Conservation (phyloP, 2,113 vertebrate genomes). For the Aldabrachelys gigantea region DNA sequence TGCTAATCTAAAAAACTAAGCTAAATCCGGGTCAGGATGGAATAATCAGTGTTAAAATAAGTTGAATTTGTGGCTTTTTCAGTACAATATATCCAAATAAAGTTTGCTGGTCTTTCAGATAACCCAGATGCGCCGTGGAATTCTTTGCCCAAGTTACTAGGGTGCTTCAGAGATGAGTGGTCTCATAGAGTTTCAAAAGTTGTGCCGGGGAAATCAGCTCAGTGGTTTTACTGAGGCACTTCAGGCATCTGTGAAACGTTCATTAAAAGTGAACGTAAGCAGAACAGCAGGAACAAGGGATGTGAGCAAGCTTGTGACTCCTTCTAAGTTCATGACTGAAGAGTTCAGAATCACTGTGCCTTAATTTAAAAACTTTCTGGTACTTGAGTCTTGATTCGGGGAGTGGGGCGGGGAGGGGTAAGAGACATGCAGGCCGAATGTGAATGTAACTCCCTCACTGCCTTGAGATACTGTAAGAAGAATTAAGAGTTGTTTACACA, state of each 20-base stretch:
- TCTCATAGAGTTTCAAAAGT: conserved; percentile 21
- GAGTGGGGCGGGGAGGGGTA: neutral
- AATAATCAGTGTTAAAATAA: neutral
- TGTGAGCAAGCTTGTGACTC: rapidly evolving
- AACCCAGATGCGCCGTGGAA: neutral
- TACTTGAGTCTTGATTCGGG: neutral
- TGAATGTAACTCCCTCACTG: rapidly evolving
- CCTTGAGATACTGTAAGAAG: neutral
- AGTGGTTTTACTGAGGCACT: conserved; percentile 32
- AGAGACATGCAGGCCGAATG: rapidly evolving
- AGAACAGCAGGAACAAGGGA: neutral
- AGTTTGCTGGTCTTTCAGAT: conserved; percentile 26
- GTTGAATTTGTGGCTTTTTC: conserved; percentile 4
- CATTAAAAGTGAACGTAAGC: neutral
- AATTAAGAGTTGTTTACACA: neutral
- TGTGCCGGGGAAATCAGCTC: conserved; percentile 30
- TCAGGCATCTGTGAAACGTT: neutral
- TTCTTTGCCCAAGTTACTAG: neutral
- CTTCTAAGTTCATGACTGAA: neutral
- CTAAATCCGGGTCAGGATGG: neutral
- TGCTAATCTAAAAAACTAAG: neutral
- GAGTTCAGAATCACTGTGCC: neutral
- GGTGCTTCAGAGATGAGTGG: conserved; percentile 4
- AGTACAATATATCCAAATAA: neutral
- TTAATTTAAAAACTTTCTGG: neutral